Evolutionary conservation across 2,113 vertebrate species (phyloP), one percentile per base, ranked within the genome.

Genomic region (Mus pahari): DNA sequence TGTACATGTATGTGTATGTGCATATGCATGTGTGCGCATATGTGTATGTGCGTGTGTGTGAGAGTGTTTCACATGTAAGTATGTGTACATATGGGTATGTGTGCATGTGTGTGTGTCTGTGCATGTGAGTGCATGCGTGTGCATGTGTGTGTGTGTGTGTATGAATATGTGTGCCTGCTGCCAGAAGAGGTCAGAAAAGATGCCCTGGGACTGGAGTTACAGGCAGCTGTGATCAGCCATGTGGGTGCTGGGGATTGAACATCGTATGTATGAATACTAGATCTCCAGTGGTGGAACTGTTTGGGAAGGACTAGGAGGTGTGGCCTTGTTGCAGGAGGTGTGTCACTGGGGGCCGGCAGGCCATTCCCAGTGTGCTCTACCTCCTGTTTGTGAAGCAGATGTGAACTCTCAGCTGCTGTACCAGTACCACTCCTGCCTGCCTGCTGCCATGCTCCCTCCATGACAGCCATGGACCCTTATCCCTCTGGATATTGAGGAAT

Each of bases 11-110:
- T 62, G 22, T 26, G 7, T 14, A 2, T 70, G 5, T 16, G 31
- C 4, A 12, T 4, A 16, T 33, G 13, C 14, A 33, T 31, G 0
- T 64, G 26, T 60, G 20, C 26, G 60, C 17, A 20, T 20, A 22
- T 22, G 58, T 20, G 9, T 7, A 9, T 62, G 60, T 62, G 7
- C 11, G 8, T 62, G 20, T 4, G 16, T 60, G 58, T 60, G n/a
- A n/a, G n/a, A n/a, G 7, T 62, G 4, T 58, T 62, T 22, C 7
- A 11, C 7, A 64, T 66, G 28, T 11, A 31, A 31, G 28, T 13
- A 0, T 22, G 20, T 13, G 0, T 9, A 0, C 31, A 11, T 66
- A 11, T 66, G 26, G 3, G 58, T 0, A 4, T 16, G 24, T 62
- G 31, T 14, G 0, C 8, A 9, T 26, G 7, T 64, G 62, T 26